phyloP scores from a whole-genome alignment of 1,140 invertebrate species.

The Diprion similis region DNA sequence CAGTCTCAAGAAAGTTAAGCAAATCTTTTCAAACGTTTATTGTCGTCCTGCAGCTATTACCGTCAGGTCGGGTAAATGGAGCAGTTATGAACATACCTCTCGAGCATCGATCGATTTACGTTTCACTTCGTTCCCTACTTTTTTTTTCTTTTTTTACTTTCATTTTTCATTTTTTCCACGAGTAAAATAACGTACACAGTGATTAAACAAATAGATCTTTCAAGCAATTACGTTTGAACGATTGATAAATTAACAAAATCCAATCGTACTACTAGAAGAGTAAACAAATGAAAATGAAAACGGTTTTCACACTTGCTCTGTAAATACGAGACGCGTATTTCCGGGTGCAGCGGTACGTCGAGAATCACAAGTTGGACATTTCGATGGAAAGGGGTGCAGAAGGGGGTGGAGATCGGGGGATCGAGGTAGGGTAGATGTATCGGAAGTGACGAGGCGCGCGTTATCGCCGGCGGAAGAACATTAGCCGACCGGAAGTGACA shows the following conservation, averaged over 20 bases:
- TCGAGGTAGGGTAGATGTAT: slow-evolving; percentile 31
- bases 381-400: slow-evolving; percentile 16
- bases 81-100: neutral
- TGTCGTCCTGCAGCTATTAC: neutral
- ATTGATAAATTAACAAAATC: too few relatives aligned
- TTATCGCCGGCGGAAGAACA: slow-evolving; percentile 43
- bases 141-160: too few relatives aligned
- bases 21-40: neutral
- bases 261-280: too few relatives aligned
- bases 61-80: neutral
- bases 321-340: too few relatives aligned
- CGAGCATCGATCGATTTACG: neutral
- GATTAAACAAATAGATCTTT: too few relatives aligned
- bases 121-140: too few relatives aligned
- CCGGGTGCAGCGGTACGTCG: slow-evolving; percentile 16
- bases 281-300: too few relatives aligned
- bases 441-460: slow-evolving; percentile 33
- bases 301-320: too few relatives aligned
- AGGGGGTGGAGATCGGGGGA: neutral
- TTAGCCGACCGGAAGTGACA: slow-evolving; percentile 46
- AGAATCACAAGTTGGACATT: slow-evolving; percentile 8
- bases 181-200: too few relatives aligned
- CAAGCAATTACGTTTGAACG: too few relatives aligned
- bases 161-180: too few relatives aligned
- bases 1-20: neutral